Base-by-base conservation (phyloP, 2,113 vertebrate species). In the Dascyllus trimaculatus region DNA sequence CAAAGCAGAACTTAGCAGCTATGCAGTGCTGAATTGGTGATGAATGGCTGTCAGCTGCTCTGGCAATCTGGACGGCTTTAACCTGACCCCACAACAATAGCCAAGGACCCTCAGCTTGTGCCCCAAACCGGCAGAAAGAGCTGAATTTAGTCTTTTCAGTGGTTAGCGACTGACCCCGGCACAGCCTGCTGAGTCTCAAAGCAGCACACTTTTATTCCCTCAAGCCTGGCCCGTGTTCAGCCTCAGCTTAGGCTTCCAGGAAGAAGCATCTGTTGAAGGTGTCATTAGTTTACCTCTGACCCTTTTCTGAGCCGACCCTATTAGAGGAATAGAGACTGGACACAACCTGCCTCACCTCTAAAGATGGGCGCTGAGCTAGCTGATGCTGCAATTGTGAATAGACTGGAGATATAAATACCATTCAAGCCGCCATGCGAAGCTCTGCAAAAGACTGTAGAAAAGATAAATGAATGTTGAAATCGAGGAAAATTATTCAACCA, bases 61-160 rank as follows among this genome's bases (percentile, higher is more conserved):
- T 66, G 64, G 90, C 89, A 94, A 95, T 94, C 89, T 92, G 91
- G 82, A 86, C 40, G 46, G 86, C 85, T 89, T 89, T 84, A 90
- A 79, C 78, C 83, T 93, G 93, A 93, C 94, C 93, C 80, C 57
- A 81, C 90, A 93, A 94, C 93, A 94, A 94, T 92, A 93, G 91
- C 80, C 69, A 84, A 70, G 59, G 89, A 94, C 90, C 92, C 84
- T 77, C 82, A 72, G 86, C 87, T 84, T 90, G 88, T 85, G 90
- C 90, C 89, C 88, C 83, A 81, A 80, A 89, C 90, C 75, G 25
- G 70, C 84, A 87, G 85, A 92, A 93, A 94, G 87, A 93, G 93
- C 93, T 93, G 93, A 95, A 94, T 93, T 88, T 82, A 90, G 93
- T 93, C 81, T 93, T 92, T 93, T 90, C 91, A 81, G 83, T 88